phyloP scores from a whole-genome alignment of 2,113 vertebrate genomes.

The Ceratotherium simum region DNA sequence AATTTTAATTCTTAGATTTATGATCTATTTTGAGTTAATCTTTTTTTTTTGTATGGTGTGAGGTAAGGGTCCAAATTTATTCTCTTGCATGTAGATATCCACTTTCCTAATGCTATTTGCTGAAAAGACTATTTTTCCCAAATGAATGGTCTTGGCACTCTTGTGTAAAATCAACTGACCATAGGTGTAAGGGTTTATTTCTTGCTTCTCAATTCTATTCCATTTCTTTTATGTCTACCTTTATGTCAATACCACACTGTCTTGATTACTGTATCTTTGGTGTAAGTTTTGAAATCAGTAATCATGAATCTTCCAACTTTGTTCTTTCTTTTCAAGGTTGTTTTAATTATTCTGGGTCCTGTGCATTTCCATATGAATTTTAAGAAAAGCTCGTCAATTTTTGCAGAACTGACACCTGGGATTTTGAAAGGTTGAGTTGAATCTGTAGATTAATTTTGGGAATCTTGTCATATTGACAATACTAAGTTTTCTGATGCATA shows the following conservation, averaged over 20 bases:
- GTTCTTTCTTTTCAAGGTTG: neutral
- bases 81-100: neutral
- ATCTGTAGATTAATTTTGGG: neutral
- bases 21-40: neutral
- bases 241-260: neutral
- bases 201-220: neutral
- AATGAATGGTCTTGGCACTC: neutral
- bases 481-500: neutral
- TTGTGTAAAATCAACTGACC: neutral
- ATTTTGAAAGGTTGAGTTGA: neutral
- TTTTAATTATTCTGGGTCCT: neutral
- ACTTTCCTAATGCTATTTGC: neutral
- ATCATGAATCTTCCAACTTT: neutral
- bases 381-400: conserved; percentile 13
- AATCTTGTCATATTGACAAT: neutral
- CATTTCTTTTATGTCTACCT: too few species aligned
- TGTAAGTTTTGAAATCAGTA: neutral
- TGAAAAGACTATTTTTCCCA: neutral
- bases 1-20: neutral
- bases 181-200: neutral
- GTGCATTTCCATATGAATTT: neutral
- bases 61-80: neutral
- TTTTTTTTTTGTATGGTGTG: neutral
- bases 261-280: neutral
- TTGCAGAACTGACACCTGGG: neutral